Conservation (phyloP, 2,797 vertebrate genomes). For the Arvicola amphibius region DNA sequence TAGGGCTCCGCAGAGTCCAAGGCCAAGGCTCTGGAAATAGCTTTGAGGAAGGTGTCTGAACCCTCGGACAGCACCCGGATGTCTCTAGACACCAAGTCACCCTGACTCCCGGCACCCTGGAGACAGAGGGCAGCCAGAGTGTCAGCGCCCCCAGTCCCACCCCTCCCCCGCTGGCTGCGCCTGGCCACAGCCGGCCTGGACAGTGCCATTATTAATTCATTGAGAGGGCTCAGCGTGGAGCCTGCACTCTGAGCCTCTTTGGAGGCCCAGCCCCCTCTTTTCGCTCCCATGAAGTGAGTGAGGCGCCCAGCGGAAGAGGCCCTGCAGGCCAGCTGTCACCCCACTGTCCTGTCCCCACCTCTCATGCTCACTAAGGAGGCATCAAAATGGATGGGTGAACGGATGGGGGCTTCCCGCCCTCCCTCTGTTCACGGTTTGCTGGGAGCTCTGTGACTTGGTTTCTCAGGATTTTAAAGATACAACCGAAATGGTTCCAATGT, state of each 20-base stretch:
- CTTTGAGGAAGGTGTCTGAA: not conserved
- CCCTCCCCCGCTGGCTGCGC: not conserved
- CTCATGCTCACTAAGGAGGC: not conserved
- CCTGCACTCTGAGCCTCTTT: conserved; percentile 81
- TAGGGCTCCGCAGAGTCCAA: not conserved
- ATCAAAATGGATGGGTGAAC: not conserved
- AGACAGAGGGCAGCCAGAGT: not conserved
- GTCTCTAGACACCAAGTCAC: not conserved
- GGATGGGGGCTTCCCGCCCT: not conserved
- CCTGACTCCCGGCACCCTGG: not conserved
- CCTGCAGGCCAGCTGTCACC: not conserved
- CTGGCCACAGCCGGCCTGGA: not conserved
- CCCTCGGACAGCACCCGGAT: no score
- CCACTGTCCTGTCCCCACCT: not conserved
- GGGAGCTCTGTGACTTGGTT: not conserved
- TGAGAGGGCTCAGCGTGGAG: conserved; percentile 79
- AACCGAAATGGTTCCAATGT: not conserved
- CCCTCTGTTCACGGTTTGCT: not conserved
- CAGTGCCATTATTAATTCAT: conserved; percentile 88
- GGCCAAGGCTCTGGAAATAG: not conserved
- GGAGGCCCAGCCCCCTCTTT: conserved; percentile 48
- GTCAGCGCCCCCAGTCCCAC: not conserved
- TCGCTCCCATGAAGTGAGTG: not conserved
- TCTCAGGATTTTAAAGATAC: not conserved
- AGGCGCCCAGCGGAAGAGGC: not conserved